Base-by-base conservation (phyloP, 64 coral and sea anemone species). In the Dendronephthya gigantea region DNA sequence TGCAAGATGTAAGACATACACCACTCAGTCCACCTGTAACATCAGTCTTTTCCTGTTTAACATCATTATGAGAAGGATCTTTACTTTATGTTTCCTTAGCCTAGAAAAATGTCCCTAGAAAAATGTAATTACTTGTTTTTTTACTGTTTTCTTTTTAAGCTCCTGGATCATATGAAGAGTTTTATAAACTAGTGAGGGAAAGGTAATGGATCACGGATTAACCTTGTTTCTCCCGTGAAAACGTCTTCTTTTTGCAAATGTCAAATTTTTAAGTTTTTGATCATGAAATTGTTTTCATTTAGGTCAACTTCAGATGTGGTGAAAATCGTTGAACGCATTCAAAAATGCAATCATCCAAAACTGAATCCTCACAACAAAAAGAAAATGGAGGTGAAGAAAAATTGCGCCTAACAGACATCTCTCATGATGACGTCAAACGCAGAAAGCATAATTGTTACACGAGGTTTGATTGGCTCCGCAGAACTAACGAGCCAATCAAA, bases 251-350 rank as follows among this genome's bases (percentile, higher is more conserved):
- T 23, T 27, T n/a, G 55, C 25, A 23, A 19, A 62, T 23, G 25
- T 19, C 55, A 62, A 1, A n/a, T 22, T 7, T 12, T 19, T 0
- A 5, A 19, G 16, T 4, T 62, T 23, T 62, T 62, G 25, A 5
- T 62, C 4, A 45, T 45, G 11, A 45, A 62, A 62, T 62, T 79
- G 36, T 34, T 34, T 79, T 79, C 19, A 19, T 13, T 4, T 32
- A 93, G 92, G 88, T 83, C 88, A 2, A 50, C 23, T 40, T 58
- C 85, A 32, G 66, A 90, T 45, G 84, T 87, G 36, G 49, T 98
- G 17, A 98, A 45, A 43, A 93, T 98, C 27, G 89, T 98, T 74
- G 92, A 98, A 84, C 91, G 95, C 76, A 98, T 98, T 81, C 93
- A 93, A 49, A 87, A 87, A 28, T 98, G 95, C 19, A 88, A 98